These are phyloP conservation scores for Noctua janthina DNA, from an alignment of 2,888 invertebrate genomes.

Conservation along the genomic window DNA sequence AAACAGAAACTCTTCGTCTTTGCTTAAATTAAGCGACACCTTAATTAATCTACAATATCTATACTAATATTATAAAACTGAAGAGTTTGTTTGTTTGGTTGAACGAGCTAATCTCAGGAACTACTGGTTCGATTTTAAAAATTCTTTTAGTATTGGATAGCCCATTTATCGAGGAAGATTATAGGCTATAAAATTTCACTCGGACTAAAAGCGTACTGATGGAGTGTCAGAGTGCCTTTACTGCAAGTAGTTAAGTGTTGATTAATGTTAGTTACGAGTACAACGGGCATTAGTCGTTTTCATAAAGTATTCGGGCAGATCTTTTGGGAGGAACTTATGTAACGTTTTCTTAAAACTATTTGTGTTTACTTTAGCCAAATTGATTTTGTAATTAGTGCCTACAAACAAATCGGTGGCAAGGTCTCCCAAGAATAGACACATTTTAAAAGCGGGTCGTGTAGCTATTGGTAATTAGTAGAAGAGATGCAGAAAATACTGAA, in stretches of 20 bases:
- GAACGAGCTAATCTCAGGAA: no score
- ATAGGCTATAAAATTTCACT: no score
- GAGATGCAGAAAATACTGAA: background rate
- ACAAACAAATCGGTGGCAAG: slow-evolving; percentile 21
- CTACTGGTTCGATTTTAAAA: no score
- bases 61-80: no score
- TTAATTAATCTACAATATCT: background rate
- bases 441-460: background rate
- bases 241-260: background rate
- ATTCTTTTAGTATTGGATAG: no score
- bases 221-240: background rate
- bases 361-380: slow-evolving; percentile 29
- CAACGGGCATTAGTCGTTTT: background rate
- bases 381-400: slow-evolving; percentile 33
- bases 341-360: background rate
- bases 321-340: background rate
- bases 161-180: no score
- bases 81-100: no score
- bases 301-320: background rate
- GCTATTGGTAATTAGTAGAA: background rate
- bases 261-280: background rate
- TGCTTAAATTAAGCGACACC: background rate
- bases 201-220: background rate
- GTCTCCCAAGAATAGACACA: slow-evolving; percentile 15
- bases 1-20: background rate